Evolutionary conservation across 2,113 vertebrate species (phyloP).

Genomic region (Myanophis thanlyinensis): DNA sequence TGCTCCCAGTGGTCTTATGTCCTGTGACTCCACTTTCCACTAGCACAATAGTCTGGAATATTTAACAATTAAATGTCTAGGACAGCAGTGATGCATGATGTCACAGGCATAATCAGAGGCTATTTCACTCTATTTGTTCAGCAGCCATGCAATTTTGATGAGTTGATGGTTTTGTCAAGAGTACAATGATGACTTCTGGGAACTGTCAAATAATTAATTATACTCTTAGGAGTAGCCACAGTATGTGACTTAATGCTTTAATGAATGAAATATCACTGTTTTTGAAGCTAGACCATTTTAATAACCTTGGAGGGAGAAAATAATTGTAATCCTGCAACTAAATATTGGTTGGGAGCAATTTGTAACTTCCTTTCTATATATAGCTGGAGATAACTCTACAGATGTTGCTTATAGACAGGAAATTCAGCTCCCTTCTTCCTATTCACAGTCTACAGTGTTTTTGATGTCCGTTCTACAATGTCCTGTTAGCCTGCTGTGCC

Average conservation of each 20-base stretch:
- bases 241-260: not conserved
- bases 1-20: not conserved
- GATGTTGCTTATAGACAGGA: constrained; percentile 28
- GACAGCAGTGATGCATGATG: constrained; percentile 1
- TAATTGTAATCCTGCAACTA: not conserved
- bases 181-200: not conserved
- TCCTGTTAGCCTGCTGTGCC: constrained; percentile 10
- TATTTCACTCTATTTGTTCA: not conserved
- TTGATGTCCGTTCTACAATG: not conserved
- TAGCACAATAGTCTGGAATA: not conserved
- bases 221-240: not conserved
- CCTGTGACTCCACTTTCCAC: not conserved
- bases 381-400: constrained; percentile 5
- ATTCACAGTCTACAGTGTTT: not conserved
- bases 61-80: not conserved
- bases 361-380: constrained; percentile 2
- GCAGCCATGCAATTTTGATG: not conserved
- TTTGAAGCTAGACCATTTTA: not conserved
- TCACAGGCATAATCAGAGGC: not conserved
- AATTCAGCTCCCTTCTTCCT: constrained; percentile 13
- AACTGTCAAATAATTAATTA: not conserved
- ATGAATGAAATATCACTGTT: not conserved
- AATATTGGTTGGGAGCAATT: not conserved
- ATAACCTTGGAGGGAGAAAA: not conserved
- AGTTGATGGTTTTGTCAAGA: not conserved